Percentiles rank a stretch among this genome's conserved stretches.
phyloP scores from a whole-genome alignment of 2,888 invertebrate genomes.

The Melanchra persicariae region DNA sequence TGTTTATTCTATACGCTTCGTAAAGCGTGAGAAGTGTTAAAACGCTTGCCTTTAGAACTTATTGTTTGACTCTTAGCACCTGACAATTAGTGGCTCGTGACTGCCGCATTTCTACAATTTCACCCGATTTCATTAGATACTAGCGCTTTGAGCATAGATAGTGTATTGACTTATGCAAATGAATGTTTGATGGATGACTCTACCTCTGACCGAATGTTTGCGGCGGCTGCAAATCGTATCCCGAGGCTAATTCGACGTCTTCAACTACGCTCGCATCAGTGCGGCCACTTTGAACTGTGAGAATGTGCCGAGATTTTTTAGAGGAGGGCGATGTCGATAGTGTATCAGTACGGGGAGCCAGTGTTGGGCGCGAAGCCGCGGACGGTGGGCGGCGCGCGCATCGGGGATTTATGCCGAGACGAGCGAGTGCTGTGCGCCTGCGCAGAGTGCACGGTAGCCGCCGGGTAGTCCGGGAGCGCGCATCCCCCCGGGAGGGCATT shows the following conservation, averaged over 20 bases:
- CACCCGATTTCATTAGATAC: conserved; percentile 46
- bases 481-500: conserved; percentile 76
- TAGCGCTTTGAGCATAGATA: conserved; percentile 13
- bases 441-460: conserved; percentile 70
- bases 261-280: conserved; percentile 60
- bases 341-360: conserved; percentile 74
- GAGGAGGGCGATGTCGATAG: conserved; percentile 76
- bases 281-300: conserved; percentile 70
- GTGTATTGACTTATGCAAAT: conserved; percentile 49
- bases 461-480: conserved; percentile 70
- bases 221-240: conserved; percentile 74
- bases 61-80: conserved; percentile 76
- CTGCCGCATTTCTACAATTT: conserved; percentile 63
- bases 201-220: conserved; percentile 65
- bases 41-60: conserved; percentile 69
- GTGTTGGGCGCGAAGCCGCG: conserved; percentile 77
- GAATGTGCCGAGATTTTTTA: conserved; percentile 74
- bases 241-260: conserved; percentile 72
- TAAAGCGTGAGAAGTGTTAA: conserved; percentile 81
- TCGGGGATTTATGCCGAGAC: conserved; percentile 61
- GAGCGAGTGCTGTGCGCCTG: conserved; percentile 38
- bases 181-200: conserved; percentile 42
- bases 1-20: conserved; percentile 67
- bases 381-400: conserved; percentile 73
- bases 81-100: conserved; percentile 74